These are phyloP conservation scores for Falco novaeseelandiae DNA, from an alignment of 2,797 vertebrate species.

Conservation along the genomic window DNA sequence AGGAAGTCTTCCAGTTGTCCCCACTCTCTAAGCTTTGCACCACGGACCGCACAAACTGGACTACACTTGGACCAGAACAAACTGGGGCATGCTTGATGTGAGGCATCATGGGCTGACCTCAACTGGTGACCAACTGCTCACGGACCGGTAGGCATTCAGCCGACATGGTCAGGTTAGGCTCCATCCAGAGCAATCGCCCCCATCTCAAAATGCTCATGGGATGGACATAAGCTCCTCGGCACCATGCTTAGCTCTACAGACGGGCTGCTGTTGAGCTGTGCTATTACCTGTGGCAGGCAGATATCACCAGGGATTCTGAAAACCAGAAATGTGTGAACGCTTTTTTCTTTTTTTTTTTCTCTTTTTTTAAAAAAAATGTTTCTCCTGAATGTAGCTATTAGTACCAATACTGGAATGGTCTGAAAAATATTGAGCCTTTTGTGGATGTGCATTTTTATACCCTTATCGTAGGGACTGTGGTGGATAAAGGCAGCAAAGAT, in stretches of 20 bases:
- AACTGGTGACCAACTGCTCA: neutral
- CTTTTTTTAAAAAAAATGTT: neutral
- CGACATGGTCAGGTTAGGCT: fast-evolving
- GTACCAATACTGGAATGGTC: neutral
- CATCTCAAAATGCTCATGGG: neutral
- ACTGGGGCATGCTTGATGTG: neutral
- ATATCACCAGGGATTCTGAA: neutral
- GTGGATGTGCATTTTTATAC: neutral
- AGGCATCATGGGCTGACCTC: neutral
- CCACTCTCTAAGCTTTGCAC: neutral
- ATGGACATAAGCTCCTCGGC: neutral
- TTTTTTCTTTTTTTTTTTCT: no score
- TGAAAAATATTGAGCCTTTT: neutral
- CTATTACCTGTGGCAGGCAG: neutral
- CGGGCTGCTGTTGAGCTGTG: fast-evolving
- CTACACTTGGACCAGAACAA: neutral
- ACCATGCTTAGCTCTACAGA: neutral
- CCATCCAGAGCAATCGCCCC: fast-evolving
- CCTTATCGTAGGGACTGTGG: neutral
- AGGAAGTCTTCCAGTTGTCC: neutral
- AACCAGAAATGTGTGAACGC: neutral
- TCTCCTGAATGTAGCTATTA: neutral
- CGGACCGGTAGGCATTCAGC: neutral
- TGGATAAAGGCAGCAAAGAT: neutral
- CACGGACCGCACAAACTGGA: fast-evolving